Conservation (phyloP, 2,113 vertebrate genomes). For the Meleagris gallopavo region DNA sequence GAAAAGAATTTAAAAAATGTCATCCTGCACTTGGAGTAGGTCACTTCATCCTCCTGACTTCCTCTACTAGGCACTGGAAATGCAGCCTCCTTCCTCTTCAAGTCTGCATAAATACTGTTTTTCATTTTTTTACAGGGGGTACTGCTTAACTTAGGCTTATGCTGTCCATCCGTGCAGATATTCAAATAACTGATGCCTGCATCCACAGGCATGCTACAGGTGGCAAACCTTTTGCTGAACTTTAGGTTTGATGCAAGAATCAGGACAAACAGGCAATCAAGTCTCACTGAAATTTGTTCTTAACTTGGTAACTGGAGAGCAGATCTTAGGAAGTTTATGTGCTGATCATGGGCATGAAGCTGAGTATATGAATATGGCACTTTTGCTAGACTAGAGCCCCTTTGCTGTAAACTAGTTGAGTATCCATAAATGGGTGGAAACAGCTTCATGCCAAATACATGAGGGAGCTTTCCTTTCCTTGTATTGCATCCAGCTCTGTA, state of each 20-base stretch:
- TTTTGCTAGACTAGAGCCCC: slow-evolving; percentile 3
- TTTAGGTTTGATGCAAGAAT: rapidly evolving
- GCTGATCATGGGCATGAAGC: neutral
- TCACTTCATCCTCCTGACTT: neutral
- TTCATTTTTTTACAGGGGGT: neutral
- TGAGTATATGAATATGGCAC: neutral
- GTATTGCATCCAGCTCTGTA: slow-evolving; percentile 4
- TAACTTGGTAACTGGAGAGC: neutral
- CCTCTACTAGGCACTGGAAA: neutral
- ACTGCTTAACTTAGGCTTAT: neutral
- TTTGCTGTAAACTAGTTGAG: neutral
- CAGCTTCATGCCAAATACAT: neutral
- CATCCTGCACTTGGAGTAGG: neutral
- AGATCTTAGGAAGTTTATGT: neutral
- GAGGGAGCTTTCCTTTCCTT: neutral
- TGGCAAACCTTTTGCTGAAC: neutral
- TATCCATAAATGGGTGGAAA: slow-evolving; percentile 12
- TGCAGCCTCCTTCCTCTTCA: neutral
- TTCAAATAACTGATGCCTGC: neutral
- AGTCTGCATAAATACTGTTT: neutral
- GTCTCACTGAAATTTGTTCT: neutral
- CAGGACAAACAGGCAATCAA: neutral
- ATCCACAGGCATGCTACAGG: neutral
- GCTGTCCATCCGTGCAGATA: neutral
- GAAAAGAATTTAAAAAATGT: neutral